Conservation (phyloP, 2,797 vertebrate genomes). For the Coreius guichenoti region DNA sequence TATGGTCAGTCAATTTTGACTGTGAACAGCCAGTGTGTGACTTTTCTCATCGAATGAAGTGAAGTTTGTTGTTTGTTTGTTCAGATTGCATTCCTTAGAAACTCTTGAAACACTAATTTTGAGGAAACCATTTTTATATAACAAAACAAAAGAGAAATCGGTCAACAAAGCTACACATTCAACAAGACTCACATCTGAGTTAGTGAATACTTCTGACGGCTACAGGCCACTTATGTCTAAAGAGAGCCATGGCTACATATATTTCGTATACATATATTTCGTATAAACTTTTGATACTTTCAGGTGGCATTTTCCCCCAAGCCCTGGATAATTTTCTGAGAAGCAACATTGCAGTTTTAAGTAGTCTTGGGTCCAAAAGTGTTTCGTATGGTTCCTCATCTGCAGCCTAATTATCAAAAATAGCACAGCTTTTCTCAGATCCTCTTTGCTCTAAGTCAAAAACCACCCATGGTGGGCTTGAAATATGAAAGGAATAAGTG, state of each 20-base stretch:
- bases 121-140: not conserved
- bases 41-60: not conserved
- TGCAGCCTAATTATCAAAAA: conserved; percentile 25
- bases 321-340: not conserved
- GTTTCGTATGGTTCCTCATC: conserved; percentile 17
- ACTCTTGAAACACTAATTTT: not conserved
- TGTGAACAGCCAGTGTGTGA: not conserved
- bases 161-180: not conserved
- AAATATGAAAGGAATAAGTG: conserved; percentile 79
- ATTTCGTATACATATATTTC: not conserved
- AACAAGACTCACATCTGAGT: not conserved
- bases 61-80: not conserved
- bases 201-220: not conserved
- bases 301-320: not conserved
- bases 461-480: conserved; percentile 70
- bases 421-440: conserved; percentile 31
- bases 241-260: not conserved
- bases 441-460: conserved; percentile 3
- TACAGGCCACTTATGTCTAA: not conserved
- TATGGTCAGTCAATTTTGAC: not conserved
- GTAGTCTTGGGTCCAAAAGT: not conserved
- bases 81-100: not conserved
- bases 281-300: not conserved
- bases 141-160: too few relatives aligned
- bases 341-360: not conserved